phyloP scores from a whole-genome alignment of 2,888 invertebrate species.

The Hyalella azteca region DNA sequence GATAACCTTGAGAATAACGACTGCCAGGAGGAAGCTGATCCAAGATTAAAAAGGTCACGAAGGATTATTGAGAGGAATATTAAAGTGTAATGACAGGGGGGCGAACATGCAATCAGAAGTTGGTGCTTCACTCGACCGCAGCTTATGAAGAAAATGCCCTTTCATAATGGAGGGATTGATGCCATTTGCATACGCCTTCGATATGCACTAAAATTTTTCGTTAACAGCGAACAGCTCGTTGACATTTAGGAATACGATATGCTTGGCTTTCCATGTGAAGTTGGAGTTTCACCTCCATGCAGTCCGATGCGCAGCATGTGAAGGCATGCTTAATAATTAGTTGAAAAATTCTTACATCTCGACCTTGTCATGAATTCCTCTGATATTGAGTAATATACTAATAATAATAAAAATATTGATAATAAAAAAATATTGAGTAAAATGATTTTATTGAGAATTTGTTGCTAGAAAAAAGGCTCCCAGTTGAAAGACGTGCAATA shows the following conservation, averaged over 20 bases:
- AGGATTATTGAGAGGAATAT: slow-evolving; percentile 1
- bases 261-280: too few species aligned
- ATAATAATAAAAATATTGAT: too few species aligned
- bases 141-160: neutral
- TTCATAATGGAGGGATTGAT: neutral
- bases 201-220: neutral
- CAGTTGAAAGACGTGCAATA: too few species aligned
- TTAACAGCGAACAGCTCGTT: neutral
- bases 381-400: too few species aligned
- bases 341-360: too few species aligned
- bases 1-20: slow-evolving; percentile 25
- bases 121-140: neutral
- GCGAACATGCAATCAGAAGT: neutral
- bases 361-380: too few species aligned
- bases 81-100: neutral
- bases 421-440: too few species aligned
- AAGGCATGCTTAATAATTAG: too few species aligned
- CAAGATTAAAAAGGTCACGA: slow-evolving; percentile 15
- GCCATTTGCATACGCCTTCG: slow-evolving; percentile 2
- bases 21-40: slow-evolving; percentile 3
- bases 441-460: too few species aligned
- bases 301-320: too few species aligned
- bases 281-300: too few species aligned
- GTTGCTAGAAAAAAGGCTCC: too few species aligned
- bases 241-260: neutral